Base-by-base conservation (phyloP, 2,888 invertebrate species). In the Drosophila pseudotalamancana region DNA sequence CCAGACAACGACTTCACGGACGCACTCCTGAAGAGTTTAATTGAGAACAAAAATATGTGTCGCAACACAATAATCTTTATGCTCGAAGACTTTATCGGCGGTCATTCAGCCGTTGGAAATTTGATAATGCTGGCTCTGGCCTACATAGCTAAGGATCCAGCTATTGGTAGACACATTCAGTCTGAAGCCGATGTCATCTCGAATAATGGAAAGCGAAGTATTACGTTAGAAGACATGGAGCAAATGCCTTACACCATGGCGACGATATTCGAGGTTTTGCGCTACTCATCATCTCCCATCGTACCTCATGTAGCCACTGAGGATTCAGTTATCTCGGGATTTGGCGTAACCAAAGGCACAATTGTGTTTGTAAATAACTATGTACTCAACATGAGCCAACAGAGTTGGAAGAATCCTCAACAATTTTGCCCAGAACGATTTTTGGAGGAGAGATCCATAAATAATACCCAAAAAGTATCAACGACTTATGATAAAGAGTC, bases 221-320 rank as follows among this genome's bases (percentile, higher is more conserved):
- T 96, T 0, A 93, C 92, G 8, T 90, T 97, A 0, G 91, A 93
- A n/a, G 96, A 97, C 72, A 93, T 94, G 82, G 91, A 92, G 0
- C 90, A 90, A 0, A 93, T 97, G 92, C 95, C 96, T 0, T 97
- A 95, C 88, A 96, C 96, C 0, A 95, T 96, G 91, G 96, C 96
- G 0, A 95, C 95, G 0, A 93, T 97, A 9, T 93, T 95, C 77
- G 97, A 97, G 92, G 95, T 96, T 0, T 90, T 97, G 0, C 92
- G 97, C 49, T 94, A 94, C 49, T 94, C 96, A 0, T 96, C 97
- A 0, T 97, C 97, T 0, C 97, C 97, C 0, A 97, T 97, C 56
- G 97, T 97, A 0, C 97, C 97, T 0, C 97, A 97, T 87, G 97
- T 97, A 0, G 96, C 97, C 0, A 95, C 95, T 0, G 94, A 94